Evolutionary conservation across 2,797 vertebrate species (phyloP).

Genomic region (Eupleurogrammus muticus): DNA sequence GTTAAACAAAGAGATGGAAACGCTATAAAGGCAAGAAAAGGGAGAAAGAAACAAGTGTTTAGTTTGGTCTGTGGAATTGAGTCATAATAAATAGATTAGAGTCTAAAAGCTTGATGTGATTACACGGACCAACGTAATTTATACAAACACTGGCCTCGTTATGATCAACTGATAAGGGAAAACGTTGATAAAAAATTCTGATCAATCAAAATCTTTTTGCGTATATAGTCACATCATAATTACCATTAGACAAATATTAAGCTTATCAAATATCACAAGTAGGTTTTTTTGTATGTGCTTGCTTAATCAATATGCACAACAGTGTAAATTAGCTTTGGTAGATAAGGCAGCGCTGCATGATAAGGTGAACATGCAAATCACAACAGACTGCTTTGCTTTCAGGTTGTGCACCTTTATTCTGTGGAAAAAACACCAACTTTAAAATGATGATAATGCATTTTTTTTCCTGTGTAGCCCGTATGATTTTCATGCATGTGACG

Average conservation of each 20-base stretch:
- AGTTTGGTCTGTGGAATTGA: too few species aligned
- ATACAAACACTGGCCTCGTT: background rate
- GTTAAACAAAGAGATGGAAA: too few species aligned
- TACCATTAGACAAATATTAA: too few species aligned
- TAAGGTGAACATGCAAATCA: background rate
- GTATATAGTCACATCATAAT: too few species aligned
- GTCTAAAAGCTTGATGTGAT: background rate
- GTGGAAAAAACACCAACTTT: background rate
- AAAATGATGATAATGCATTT: background rate
- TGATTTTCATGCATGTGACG: background rate
- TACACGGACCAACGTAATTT: background rate
- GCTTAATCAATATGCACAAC: background rate
- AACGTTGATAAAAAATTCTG: background rate
- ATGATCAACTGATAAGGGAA: background rate
- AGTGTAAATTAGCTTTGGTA: background rate
- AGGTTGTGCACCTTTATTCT: background rate
- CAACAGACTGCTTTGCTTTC: conserved; percentile 7
- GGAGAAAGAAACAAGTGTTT: too few species aligned
- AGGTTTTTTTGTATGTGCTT: background rate
- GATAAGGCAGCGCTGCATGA: background rate
- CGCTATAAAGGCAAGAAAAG: too few species aligned
- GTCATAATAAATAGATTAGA: background rate
- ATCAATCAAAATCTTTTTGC: too few species aligned
- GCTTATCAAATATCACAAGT: background rate
- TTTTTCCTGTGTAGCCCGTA: too few species aligned